These are phyloP conservation scores for Orbicella faveolata DNA, from an alignment of 64 coral and sea anemone species.

Conservation along the genomic window DNA sequence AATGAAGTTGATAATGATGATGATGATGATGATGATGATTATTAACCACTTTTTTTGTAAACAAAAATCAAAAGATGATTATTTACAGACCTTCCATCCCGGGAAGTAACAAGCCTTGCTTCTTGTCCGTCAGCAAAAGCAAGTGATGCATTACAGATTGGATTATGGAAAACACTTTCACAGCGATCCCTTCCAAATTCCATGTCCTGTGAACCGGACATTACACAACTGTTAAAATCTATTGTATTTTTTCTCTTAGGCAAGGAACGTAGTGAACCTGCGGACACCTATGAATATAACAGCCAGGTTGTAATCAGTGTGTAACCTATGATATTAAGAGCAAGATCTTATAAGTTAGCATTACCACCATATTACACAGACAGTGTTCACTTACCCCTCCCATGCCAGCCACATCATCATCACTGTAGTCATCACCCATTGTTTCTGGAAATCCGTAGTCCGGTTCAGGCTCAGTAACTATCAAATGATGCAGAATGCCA, in stretches of 20 bases:
- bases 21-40: too few relatives aligned
- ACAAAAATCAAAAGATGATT: too few relatives aligned
- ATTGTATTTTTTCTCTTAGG: too few relatives aligned
- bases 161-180: conserved; percentile 23
- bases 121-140: conserved; percentile 94
- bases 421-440: conserved; percentile 57
- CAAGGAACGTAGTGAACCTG: too few relatives aligned
- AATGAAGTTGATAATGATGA: too few relatives aligned
- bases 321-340: too few relatives aligned
- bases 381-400: conserved; percentile 36
- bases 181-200: conserved; percentile 84
- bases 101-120: conserved; percentile 65
- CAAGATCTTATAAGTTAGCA: too few relatives aligned
- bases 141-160: conserved; percentile 54
- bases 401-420: conserved; percentile 59
- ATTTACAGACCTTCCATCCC: conserved; percentile 64
- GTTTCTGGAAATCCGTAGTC: conserved; percentile 51
- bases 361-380: too few relatives aligned
- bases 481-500: background rate
- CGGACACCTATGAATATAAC: too few relatives aligned
- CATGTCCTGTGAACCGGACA: conserved; percentile 51
- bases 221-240: too few relatives aligned
- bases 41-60: background rate
- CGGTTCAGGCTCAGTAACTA: conserved; percentile 34
- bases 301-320: too few relatives aligned